Conservation (phyloP, 2,113 vertebrate genomes). For the Dissostichus mawsoni region DNA sequence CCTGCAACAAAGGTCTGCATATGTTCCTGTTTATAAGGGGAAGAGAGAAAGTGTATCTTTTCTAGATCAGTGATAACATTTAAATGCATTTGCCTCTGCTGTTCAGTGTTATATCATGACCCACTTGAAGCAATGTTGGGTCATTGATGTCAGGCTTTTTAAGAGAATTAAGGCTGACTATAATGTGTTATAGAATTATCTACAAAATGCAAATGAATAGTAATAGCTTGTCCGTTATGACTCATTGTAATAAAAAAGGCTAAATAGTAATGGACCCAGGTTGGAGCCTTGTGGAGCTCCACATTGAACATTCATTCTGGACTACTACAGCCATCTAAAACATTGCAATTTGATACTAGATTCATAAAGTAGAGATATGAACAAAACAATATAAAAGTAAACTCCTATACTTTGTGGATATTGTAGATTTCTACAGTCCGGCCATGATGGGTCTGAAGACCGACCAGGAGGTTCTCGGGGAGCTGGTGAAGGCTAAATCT, state of each 20-base stretch:
- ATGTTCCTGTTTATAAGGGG: background rate
- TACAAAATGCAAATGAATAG: background rate
- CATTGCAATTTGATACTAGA: background rate
- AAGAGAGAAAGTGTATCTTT: background rate
- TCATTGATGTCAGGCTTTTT: background rate
- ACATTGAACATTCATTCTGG: background rate
- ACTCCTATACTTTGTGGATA: background rate
- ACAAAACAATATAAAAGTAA: background rate
- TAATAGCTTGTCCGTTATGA: background rate
- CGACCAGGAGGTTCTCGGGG: slow-evolving; percentile 94
- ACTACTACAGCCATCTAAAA: background rate
- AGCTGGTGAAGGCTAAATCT: slow-evolving; percentile 91
- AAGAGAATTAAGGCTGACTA: background rate
- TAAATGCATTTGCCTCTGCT: background rate
- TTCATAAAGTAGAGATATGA: too few relatives aligned
- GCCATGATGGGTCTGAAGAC: slow-evolving; percentile 93
- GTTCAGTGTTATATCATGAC: background rate
- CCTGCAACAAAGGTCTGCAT: background rate
- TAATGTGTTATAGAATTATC: background rate
- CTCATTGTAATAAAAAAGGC: background rate
- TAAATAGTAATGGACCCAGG: background rate
- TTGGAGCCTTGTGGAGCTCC: slow-evolving; percentile 11
- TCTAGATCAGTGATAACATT: background rate
- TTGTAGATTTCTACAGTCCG: slow-evolving; percentile 91
- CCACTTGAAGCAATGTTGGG: background rate